Base-by-base conservation (phyloP, 53 echinoderm and acorn worm species). In the Patiria pectinifera region DNA sequence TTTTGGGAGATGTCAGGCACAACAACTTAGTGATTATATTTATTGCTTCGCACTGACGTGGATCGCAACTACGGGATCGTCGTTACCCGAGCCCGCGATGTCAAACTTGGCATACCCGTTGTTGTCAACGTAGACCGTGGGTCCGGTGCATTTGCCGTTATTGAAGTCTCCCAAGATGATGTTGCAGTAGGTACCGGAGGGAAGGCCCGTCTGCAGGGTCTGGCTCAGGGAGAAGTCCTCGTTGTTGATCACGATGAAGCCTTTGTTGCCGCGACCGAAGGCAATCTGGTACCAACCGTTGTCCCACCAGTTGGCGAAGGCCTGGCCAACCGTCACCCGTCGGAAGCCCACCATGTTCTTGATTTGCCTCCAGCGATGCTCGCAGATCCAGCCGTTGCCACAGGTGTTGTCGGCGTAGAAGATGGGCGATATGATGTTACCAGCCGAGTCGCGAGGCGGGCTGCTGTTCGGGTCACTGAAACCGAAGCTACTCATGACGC, bases 401-500 rank as follows among this genome's bases (percentile, higher is more conserved):
- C 96, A 96, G 14, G 94, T 86, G 48, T 88, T 85, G 49, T 95
- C 91, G 0, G 91, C 35, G 61, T 90, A 44, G 81, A 96, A 86
- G 47, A 45, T 79, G n/a, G 92, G 92, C 2, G 92, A 89, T 0
- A 94, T 80, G n/a, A 93, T 94, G 45, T 85, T 60, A 25, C 85
- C 91, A 23, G 84, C 62, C 6, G 9, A n/a, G 80, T 94, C 94
- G 6, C 43, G 63, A 23, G 99, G 97, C 12, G 99, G 99, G 18
- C 97, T 94, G 24, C 74, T 24, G 23, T 94, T 89, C 6, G 91
- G 91, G 24, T 93, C 84, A 44, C 83, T 23, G 82, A 96, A 97
- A 83, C 48, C 49, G 91, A 91, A 99, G 63, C 99, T 99, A 81
- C 97, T 99, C 99, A 99, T 99, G 11, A 99, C 62, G 60, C 99